Conservation (phyloP, 2,113 vertebrate genomes). For the Blennius ocellaris region DNA sequence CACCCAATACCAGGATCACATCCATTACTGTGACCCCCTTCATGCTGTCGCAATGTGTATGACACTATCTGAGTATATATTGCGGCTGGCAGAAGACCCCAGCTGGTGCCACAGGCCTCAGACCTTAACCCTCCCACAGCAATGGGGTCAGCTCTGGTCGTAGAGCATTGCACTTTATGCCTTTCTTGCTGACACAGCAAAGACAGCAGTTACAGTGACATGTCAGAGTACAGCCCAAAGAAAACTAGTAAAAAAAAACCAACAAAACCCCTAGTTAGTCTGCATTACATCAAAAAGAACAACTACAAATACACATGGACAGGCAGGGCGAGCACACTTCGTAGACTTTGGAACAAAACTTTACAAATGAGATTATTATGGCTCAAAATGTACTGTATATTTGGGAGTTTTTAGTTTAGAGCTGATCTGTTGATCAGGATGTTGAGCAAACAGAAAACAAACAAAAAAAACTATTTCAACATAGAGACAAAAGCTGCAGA, state of each 20-base stretch:
- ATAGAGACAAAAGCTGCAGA: conserved; percentile 35
- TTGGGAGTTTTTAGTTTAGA: conserved; percentile 14
- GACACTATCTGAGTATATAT: conserved; percentile 30
- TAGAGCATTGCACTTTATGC: conserved; percentile 67
- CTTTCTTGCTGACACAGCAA: conserved; percentile 60
- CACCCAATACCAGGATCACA: background rate
- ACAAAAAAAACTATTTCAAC: conserved; percentile 10
- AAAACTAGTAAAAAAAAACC: conserved; percentile 33
- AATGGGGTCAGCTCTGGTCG: conserved; percentile 59
- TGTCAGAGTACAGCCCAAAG: conserved; percentile 53
- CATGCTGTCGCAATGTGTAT: conserved; percentile 27
- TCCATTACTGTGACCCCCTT: conserved; percentile 20
- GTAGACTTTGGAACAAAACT: no score
- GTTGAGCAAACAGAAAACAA: conserved; percentile 24
- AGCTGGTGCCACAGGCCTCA: conserved; percentile 64
- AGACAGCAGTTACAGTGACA: conserved; percentile 30
- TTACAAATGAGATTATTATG: no score
- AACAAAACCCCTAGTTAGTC: conserved; percentile 29
- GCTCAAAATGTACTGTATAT: conserved; percentile 5
- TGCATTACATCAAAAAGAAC: conserved; percentile 1
- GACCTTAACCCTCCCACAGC: conserved; percentile 66
- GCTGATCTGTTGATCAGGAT: conserved; percentile 32
- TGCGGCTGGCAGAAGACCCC: conserved; percentile 65
- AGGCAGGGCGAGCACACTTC: no score
- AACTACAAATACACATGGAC: no score